Evolutionary conservation across 2,888 invertebrate genomes (phyloP), one percentile per base, ranked within the genome.

Genomic region (Nomada ruficornis): DNA sequence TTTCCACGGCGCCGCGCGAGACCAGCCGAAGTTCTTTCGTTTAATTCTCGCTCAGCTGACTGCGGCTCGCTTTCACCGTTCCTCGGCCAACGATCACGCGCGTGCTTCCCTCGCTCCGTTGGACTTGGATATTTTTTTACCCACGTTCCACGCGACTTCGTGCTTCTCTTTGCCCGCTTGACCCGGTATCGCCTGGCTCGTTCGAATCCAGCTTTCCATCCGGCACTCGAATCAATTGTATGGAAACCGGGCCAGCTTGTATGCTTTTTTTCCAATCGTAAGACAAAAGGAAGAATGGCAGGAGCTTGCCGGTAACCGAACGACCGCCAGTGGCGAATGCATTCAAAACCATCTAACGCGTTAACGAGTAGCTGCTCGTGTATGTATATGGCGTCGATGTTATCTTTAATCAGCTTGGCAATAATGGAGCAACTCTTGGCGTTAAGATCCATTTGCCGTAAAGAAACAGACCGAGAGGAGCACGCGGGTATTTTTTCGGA

Each of bases 21-120:
- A 64, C 47, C 29, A 54, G 47, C 72, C 82, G 36, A 85, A 86
- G 70, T 86, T 88, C 79, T 82, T 82, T 71, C 67, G 73, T 70
- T 85, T 80, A 85, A 80, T 83, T 85, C 80, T 77, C 82, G 84
- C 75, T 83, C 87, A 86, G 86, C 84, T 88, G 88, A 88, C 83
- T 85, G 62, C 62, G 63, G 71, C 71, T 82, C 76, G 87, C 87
- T 87, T 87, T 87, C 82, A 76, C 83, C 73, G 70, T 77, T 77
- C 62, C 72, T 50, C 68, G 63, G 29, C 52, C 63, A 74, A 64
- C 70, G 44, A 72, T 64, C 72, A 68, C 68, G 70, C 74, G 54
- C 74, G 59, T 79, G 70, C 50, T 72, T 65, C 57, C 57, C 65
- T 80, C 74, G 18, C 55, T 67, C 54, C 29, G 15, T 26, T 5